These are phyloP conservation scores for Lepidurus arcticus DNA, from an alignment of 1,140 invertebrate species.

Conservation along the genomic window DNA sequence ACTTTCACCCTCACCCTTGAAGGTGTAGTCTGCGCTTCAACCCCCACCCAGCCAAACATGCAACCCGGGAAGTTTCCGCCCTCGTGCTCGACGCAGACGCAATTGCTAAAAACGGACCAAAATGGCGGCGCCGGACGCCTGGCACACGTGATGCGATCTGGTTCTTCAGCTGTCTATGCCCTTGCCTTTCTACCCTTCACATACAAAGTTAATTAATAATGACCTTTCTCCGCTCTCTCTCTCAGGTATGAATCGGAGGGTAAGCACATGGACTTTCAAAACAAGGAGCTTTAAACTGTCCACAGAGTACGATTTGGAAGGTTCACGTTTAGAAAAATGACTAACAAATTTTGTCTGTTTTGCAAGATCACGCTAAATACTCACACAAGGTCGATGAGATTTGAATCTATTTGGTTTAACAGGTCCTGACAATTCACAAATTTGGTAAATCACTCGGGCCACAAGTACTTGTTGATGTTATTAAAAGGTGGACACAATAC, in stretches of 20 bases:
- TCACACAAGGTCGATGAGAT: too few relatives aligned
- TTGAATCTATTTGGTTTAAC: too few relatives aligned
- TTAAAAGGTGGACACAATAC: background rate
- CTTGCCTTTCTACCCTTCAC: background rate
- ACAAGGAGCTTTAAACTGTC: too few relatives aligned
- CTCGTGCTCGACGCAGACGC: background rate
- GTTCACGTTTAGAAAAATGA: too few relatives aligned
- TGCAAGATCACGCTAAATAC: too few relatives aligned
- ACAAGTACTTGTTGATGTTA: background rate
- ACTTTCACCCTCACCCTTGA: background rate
- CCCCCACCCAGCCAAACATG: background rate
- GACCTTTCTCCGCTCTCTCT: background rate
- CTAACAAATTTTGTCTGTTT: too few relatives aligned
- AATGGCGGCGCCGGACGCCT: conserved; percentile 4
- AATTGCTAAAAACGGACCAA: background rate
- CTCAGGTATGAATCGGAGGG: too few relatives aligned
- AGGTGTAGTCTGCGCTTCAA: background rate
- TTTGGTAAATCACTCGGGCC: background rate
- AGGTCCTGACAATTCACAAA: background rate
- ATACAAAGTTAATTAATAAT: background rate
- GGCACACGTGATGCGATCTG: background rate
- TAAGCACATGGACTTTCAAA: too few relatives aligned
- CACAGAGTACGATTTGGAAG: too few relatives aligned
- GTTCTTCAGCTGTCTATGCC: background rate
- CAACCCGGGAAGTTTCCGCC: background rate